Percentiles rank a stretch among this genome's conserved stretches.
phyloP scores from a whole-genome alignment of 2,797 vertebrate species.

The Ctenopoma multispine region DNA sequence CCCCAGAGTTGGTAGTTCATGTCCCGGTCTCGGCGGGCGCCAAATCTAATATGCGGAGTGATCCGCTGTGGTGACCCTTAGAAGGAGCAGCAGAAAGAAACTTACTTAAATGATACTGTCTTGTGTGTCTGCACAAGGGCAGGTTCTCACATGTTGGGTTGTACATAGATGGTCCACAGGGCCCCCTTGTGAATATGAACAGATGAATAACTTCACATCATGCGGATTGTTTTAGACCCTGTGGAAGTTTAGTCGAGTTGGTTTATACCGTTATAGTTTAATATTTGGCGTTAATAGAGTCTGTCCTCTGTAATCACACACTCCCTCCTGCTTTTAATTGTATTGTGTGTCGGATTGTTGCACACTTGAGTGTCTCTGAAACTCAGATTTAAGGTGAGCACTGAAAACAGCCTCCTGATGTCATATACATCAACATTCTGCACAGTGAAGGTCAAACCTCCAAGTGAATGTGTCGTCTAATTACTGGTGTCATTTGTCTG shows the following conservation, averaged over 20 bases:
- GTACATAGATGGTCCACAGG: background rate
- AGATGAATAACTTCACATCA: conserved; percentile 3
- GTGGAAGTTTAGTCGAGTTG: background rate
- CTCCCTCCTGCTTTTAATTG: too few species aligned
- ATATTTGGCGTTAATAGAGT: too few species aligned
- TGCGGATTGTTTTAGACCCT: background rate
- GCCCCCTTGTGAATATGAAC: background rate
- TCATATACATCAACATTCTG: background rate
- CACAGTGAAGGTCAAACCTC: background rate
- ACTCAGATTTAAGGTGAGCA: background rate
- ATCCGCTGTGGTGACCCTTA: too few species aligned
- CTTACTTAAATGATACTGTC: background rate
- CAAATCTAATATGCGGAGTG: too few species aligned
- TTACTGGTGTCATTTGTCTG: too few species aligned
- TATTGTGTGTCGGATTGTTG: too few species aligned
- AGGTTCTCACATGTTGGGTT: conserved; percentile 8
- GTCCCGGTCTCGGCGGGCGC: too few species aligned
- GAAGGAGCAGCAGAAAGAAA: too few species aligned
- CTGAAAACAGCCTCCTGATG: background rate
- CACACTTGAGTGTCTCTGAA: background rate
- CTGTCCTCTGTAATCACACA: too few species aligned
- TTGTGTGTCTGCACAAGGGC: background rate
- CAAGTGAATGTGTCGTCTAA: too few species aligned
- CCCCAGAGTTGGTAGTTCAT: too few species aligned
- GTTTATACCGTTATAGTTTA: too few species aligned